Conservation (phyloP, 2,797 vertebrate species). For the Astyanax mexicanus region DNA sequence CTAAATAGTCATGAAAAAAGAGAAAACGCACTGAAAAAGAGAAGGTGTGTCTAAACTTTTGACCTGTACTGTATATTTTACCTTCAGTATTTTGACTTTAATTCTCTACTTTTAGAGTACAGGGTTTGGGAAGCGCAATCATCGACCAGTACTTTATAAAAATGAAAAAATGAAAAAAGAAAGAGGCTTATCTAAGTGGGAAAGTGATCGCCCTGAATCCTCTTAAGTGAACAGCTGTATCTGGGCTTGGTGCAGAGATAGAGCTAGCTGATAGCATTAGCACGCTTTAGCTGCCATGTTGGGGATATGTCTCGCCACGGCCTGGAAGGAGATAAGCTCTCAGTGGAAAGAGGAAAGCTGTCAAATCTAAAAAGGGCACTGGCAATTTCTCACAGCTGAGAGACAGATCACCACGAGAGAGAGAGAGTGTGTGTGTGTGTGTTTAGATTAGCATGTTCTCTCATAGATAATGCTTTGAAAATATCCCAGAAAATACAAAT, state of each 20-base stretch:
- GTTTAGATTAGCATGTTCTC: not conserved
- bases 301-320: slow-evolving; percentile 4
- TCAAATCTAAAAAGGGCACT: not conserved
- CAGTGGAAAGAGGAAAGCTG: slow-evolving; percentile 8
- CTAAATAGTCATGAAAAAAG: too few species aligned
- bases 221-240: slow-evolving; percentile 14
- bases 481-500: not conserved
- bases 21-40: too few species aligned
- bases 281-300: slow-evolving; percentile 19
- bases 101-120: too few species aligned
- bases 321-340: slow-evolving; percentile 38
- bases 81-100: too few species aligned
- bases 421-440: not conserved
- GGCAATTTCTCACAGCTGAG: slow-evolving; percentile 8
- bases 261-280: slow-evolving; percentile 29
- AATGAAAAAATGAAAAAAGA: not conserved
- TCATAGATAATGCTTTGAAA: not conserved
- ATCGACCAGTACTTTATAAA: not conserved
- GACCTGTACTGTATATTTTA: too few species aligned
- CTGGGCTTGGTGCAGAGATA: slow-evolving; percentile 13
- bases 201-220: not conserved
- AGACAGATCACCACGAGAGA: slow-evolving; percentile 2
- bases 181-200: slow-evolving; percentile 13
- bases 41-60: too few species aligned
- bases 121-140: too few species aligned